A percentile compares a stretch with the other conserved stretches of the same genome.
These are phyloP conservation scores for Acanthoscelides obtectus DNA, from an alignment of 2,888 invertebrate species.

Conservation along the genomic window DNA sequence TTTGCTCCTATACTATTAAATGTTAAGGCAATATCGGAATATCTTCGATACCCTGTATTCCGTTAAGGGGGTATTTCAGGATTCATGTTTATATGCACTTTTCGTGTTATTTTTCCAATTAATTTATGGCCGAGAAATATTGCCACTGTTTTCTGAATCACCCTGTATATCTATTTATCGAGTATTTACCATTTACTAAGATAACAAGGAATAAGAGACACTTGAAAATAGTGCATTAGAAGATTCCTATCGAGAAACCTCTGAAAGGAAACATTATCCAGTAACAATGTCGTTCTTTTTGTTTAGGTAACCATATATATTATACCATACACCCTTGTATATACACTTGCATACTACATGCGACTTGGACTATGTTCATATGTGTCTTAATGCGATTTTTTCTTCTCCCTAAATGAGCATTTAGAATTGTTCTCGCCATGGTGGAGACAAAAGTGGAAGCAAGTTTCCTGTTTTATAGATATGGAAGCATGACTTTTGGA, in stretches of 20 bases:
- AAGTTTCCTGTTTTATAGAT: background rate
- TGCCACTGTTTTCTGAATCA: no score
- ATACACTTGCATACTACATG: constrained; percentile 46
- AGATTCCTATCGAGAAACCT: background rate
- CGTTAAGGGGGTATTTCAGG: no score
- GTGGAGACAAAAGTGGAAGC: constrained; percentile 16
- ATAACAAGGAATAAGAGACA: no score
- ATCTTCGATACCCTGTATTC: no score
- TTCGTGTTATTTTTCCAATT: no score
- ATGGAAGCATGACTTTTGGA: constrained; percentile 1
- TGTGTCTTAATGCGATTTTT: constrained; percentile 37
- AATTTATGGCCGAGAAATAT: no score
- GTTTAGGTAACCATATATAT: constrained; percentile 14
- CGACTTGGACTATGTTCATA: constrained; percentile 39
- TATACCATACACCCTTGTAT: constrained; percentile 39
- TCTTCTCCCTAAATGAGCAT: constrained; percentile 44
- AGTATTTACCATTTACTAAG: no score
- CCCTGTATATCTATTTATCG: no score
- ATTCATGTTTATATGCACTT: no score
- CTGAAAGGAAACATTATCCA: background rate
- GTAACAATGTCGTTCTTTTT: background rate
- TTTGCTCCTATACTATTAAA: no score
- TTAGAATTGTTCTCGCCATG: constrained; percentile 43
- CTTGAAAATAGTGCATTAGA: no score
- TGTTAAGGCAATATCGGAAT: no score